Percentiles rank a stretch among this genome's conserved stretches.
Evolutionary conservation across 2,113 vertebrate species (phyloP).

Genomic region (Delphinus delphis): DNA sequence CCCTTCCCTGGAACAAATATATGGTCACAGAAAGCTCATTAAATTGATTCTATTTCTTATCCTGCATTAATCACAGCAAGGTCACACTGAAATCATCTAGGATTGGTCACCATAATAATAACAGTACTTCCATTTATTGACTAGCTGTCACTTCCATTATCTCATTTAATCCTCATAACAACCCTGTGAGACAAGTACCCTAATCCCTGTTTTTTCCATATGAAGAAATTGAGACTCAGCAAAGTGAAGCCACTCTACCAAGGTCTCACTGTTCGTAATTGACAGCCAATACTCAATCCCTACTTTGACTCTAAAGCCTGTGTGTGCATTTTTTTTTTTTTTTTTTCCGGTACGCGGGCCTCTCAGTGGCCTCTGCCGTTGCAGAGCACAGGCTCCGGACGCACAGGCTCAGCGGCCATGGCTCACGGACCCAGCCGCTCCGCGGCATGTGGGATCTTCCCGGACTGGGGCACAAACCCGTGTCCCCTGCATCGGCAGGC

Average conservation of each 20-base stretch:
- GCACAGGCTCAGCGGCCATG: no score
- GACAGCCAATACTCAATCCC: background rate
- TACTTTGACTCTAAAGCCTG: background rate
- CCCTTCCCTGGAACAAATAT: background rate
- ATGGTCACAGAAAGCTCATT: slow-evolving; percentile 7
- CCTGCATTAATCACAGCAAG: slow-evolving; percentile 3
- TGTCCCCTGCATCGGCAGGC: no score
- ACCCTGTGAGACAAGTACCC: background rate
- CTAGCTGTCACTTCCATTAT: background rate
- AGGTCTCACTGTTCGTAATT: background rate
- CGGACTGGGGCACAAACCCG: no score
- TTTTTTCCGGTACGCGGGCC: no score
- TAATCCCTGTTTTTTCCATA: background rate
- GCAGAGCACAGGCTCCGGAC: no score
- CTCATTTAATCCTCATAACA: background rate
- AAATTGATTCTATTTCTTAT: slow-evolving; percentile 38
- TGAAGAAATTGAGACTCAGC: background rate
- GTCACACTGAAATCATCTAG: background rate
- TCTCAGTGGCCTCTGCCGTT: no score
- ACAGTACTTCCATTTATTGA: background rate
- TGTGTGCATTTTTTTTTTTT: background rate
- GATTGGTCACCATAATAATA: background rate
- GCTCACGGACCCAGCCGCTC: no score
- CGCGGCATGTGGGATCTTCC: no score
- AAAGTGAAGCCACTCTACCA: background rate